Evolutionary conservation across 1,140 invertebrate genomes (phyloP), one percentile per base, ranked within the genome.

Genomic region (Hycleus phaleratus): DNA sequence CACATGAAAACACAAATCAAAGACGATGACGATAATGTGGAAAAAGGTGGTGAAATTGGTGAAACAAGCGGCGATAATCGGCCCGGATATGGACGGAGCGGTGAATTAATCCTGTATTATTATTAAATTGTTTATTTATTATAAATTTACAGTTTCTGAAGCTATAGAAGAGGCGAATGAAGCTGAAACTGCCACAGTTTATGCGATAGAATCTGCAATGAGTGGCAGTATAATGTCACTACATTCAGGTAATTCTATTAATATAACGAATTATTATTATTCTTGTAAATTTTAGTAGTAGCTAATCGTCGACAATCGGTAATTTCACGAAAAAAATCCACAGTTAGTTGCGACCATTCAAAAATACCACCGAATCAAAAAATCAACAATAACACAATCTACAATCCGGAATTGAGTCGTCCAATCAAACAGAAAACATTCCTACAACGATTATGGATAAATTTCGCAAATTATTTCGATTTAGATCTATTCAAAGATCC

Each of bases 401-500:
- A 53, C 26, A 53, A 53, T 32, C 10, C 51, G 6, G 42, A 45
- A 26, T 26, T 53, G 18, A 53, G 18, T 38, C 11, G 11, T 45
- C 51, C 51, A 1, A 55, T 45, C 9, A 46, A 48, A 46, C 7
- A 68, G 59, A 67, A 43, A 42, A 43, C 55, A 3, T 44, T 60
- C 24, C 64, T 51, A 5, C 53, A 62, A 11, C 46, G 54, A 63
- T 79, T 80, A 38, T 71, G 75, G 11, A 69, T 78, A 61, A 79
- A 78, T 62, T 56, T 84, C 26, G 64, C 79, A 0, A 73, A 81
- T 2, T 82, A 85, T 53, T 86, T 86, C 60, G 85, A 86, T 65
- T 71, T 87, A 49, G 80, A 84, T 67, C 71, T 87, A 11, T 64
- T 87, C 45, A 77, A 78, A 60, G 85, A 87, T 68, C 78, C 79